Evolutionary conservation across 2,113 vertebrate species (phyloP).

Genomic region (Cyphomyrus plagiostoma): DNA sequence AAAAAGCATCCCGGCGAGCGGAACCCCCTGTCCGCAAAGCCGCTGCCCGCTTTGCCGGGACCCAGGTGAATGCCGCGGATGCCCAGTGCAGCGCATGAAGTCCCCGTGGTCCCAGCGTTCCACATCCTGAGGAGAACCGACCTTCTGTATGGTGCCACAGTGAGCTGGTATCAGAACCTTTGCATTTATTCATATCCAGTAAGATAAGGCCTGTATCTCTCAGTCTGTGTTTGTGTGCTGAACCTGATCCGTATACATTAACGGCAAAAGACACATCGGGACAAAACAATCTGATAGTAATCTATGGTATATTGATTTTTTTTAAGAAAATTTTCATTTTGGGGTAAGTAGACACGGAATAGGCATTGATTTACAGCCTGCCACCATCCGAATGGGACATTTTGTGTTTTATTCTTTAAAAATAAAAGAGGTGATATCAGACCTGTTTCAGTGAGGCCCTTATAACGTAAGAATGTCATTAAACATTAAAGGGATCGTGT

Average conservation of each 20-base stretch:
- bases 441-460: background rate
- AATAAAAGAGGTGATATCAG: background rate
- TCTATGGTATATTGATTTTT: background rate
- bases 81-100: conserved; percentile 5
- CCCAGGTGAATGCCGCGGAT: conserved; percentile 56
- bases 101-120: conserved; percentile 1
- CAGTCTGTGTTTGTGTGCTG: conserved; percentile 53
- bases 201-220: conserved; percentile 14
- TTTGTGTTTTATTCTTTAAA: background rate
- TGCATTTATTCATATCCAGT: conserved; percentile 28
- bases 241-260: background rate
- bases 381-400: background rate
- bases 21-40: conserved; percentile 43
- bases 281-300: background rate
- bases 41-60: conserved; percentile 50
- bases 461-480: background rate
- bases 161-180: conserved; percentile 29
- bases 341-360: background rate
- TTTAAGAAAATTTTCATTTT: background rate
- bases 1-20: conserved; percentile 53
- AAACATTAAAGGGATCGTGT: background rate
- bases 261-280: background rate
- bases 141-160: conserved; percentile 35
- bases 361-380: background rate
- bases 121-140: background rate